Evolutionary conservation across 2,888 invertebrate species (phyloP).

Genomic region (Drosophila merina): DNA sequence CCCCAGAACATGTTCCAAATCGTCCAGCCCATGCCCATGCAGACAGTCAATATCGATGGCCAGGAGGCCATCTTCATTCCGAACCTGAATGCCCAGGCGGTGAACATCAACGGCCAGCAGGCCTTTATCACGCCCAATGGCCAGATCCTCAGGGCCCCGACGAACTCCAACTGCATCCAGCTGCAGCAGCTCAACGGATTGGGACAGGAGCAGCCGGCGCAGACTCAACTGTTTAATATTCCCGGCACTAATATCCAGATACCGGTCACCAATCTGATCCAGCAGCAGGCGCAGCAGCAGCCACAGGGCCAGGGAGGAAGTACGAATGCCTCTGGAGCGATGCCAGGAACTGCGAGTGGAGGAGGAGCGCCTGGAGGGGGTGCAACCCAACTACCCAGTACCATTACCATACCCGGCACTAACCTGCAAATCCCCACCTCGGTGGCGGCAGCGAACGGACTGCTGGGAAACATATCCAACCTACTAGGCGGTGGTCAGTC

Average conservation of each 20-base stretch:
- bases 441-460: conserved; percentile 82
- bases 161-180: conserved; percentile 53
- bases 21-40: conserved; percentile 89
- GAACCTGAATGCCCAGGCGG: conserved; percentile 87
- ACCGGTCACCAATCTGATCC: conserved; percentile 77
- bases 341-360: conserved; percentile 27
- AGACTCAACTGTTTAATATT: conserved; percentile 86
- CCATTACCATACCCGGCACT: conserved; percentile 84
- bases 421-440: conserved; percentile 84
- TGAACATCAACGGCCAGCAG: conserved; percentile 85
- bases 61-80: conserved; percentile 97
- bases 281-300: conserved; percentile 49
- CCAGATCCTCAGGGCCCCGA: conserved; percentile 90
- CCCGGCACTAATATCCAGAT: conserved; percentile 86
- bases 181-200: conserved; percentile 87
- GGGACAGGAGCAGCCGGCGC: conserved; percentile 88
- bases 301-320: conserved; percentile 29
- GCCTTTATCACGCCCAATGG: conserved; percentile 86
- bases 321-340: conserved; percentile 41
- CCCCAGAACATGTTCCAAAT: conserved; percentile 83
- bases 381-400: conserved; percentile 68
- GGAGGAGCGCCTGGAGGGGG: not conserved
- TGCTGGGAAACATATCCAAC: conserved; percentile 79
- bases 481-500: conserved; percentile 56
- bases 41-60: conserved; percentile 95